Percentiles rank a stretch among this genome's conserved stretches.
Conservation (phyloP, 1,140 invertebrate genomes). For the Bombus haemorrhoidalis region DNA sequence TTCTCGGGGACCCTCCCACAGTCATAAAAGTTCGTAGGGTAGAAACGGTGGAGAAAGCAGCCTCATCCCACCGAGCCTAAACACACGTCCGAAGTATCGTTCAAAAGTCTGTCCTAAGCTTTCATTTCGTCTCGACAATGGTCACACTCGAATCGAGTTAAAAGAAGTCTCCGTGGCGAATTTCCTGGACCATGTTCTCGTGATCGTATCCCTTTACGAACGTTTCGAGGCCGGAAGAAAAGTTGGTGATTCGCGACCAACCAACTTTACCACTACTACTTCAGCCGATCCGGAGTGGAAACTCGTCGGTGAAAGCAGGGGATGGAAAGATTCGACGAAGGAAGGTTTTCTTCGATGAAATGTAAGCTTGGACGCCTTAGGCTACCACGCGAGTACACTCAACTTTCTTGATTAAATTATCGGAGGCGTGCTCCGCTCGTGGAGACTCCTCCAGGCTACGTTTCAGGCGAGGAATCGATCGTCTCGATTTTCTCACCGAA, state of each 20-base stretch:
- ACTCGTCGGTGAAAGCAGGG: no score
- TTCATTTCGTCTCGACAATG: not conserved
- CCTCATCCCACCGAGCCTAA: no score
- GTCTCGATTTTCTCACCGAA: not conserved
- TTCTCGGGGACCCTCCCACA: no score
- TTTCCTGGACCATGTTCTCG: not conserved
- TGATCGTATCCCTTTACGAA: not conserved
- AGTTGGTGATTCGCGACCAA: not conserved
- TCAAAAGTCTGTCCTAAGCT: not conserved
- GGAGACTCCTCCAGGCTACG: not conserved
- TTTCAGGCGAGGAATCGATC: constrained; percentile 35
- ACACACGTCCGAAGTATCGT: no score
- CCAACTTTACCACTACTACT: not conserved
- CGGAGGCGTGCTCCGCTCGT: constrained; percentile 12
- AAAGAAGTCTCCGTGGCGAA: not conserved
- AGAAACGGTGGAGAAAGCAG: no score
- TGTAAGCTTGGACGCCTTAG: not conserved
- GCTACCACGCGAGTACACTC: not conserved
- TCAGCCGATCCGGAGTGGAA: no score
- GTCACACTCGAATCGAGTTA: constrained; percentile 1
- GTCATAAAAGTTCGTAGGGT: no score
- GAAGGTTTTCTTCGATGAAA: not conserved
- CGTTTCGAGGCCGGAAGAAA: not conserved
- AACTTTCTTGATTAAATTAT: constrained; percentile 61
- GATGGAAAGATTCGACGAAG: not conserved